Conservation (phyloP, 1,140 invertebrate genomes). For the Pollicipes pollicipes region DNA sequence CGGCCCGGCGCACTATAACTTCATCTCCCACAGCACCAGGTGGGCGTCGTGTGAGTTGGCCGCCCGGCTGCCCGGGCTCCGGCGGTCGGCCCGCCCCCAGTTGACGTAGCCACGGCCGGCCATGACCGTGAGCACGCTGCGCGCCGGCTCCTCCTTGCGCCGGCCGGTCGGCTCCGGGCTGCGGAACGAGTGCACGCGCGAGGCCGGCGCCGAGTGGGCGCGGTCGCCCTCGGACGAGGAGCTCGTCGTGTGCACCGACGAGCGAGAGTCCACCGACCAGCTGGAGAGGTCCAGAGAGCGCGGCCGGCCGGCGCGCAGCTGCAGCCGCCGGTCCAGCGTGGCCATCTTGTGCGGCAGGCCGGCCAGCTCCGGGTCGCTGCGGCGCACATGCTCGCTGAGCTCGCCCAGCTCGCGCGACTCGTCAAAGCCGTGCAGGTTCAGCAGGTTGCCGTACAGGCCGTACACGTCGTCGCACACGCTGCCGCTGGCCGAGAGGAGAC, state of each 20-base stretch:
- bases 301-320: conserved; percentile 47
- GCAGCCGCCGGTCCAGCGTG: conserved; percentile 53
- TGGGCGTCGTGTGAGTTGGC: conserved; percentile 60
- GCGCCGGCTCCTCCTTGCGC: conserved; percentile 8
- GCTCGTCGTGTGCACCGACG: conserved; percentile 25
- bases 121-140: conserved; percentile 53
- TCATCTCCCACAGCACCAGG: conserved; percentile 77
- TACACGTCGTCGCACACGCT: conserved; percentile 50
- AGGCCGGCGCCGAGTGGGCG: conserved; percentile 26
- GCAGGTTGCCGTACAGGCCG: conserved; percentile 69
- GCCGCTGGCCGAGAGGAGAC: conserved; percentile 9
- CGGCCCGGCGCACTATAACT: conserved; percentile 37
- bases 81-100: conserved; percentile 48
- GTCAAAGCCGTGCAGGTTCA: conserved; percentile 72
- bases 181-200: conserved; percentile 43
- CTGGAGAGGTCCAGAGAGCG: conserved; percentile 64
- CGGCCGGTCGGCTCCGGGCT: conserved; percentile 20
- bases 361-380: conserved; percentile 65
- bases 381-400: conserved; percentile 49
- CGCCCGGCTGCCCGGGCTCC: conserved; percentile 32
- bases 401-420: conserved; percentile 33
- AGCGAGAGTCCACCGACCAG: conserved; percentile 60
- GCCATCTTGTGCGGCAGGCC: conserved; percentile 41
- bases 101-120: conserved; percentile 73
- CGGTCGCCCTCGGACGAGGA: conserved; percentile 59